Conservation (phyloP, 2,888 invertebrate genomes). For the Terebella lapidaria region DNA sequence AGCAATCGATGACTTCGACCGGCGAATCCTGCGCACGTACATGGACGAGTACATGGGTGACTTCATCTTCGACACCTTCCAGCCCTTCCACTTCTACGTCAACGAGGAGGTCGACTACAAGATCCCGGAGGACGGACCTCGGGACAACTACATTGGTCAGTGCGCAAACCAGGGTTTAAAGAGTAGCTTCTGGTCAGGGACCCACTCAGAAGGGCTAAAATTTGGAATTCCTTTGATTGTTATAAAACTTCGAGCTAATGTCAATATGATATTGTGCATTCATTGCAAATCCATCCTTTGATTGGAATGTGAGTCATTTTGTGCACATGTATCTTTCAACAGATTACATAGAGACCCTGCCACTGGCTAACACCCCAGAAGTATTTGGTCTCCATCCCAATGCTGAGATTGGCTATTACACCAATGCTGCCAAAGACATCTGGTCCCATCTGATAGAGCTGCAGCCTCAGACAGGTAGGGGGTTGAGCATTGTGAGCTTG, state of each 20-base stretch:
- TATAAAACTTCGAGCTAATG: too few species aligned
- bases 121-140: constrained; percentile 61
- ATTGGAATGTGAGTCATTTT: too few species aligned
- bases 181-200: not conserved
- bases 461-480: constrained; percentile 80
- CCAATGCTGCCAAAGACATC: constrained; percentile 78
- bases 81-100: constrained; percentile 83
- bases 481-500: too few species aligned
- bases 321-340: too few species aligned
- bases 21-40: constrained; percentile 78
- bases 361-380: constrained; percentile 79
- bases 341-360: constrained; percentile 76
- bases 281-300: too few species aligned
- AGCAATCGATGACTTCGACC: constrained; percentile 85
- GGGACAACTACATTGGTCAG: constrained; percentile 48
- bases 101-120: constrained; percentile 72
- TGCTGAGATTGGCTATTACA: constrained; percentile 91
- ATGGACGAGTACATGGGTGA: constrained; percentile 95
- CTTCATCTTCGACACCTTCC: constrained; percentile 84
- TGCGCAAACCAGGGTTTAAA: not conserved
- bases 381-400: constrained; percentile 92
- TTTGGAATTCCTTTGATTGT: too few species aligned
- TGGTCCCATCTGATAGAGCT: constrained; percentile 81
- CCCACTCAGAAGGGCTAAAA: too few species aligned
- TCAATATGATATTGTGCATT: too few species aligned